Conservation (phyloP, 1,140 invertebrate genomes). For the Musca vetustissima region DNA sequence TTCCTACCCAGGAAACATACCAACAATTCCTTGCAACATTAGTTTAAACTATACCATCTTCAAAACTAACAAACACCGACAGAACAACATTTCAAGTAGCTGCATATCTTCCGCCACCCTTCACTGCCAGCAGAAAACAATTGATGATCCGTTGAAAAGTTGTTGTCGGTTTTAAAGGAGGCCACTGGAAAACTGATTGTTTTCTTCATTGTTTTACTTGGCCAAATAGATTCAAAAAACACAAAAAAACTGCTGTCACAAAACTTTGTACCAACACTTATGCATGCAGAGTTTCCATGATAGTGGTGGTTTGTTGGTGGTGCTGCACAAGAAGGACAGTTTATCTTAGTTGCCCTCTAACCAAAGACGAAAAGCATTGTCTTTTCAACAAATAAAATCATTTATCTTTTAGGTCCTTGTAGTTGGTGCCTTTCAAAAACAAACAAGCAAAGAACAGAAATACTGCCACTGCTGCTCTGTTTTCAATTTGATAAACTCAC, state of each 20-base stretch:
- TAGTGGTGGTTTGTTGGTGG: too few relatives aligned
- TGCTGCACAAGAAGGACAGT: background rate
- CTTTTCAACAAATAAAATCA: constrained; percentile 21
- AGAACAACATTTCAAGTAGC: too few relatives aligned
- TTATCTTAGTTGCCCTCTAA: constrained; percentile 5
- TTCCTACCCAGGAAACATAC: too few relatives aligned
- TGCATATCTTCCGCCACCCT: too few relatives aligned
- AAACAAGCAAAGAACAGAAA: too few relatives aligned
- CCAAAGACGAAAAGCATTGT: constrained; percentile 15
- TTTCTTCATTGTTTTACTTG: background rate
- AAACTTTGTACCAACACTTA: constrained; percentile 11
- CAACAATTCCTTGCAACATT: too few relatives aligned
- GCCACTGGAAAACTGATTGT: constrained; percentile 10
- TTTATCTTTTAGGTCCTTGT: constrained; percentile 11
- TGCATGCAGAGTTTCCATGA: background rate
- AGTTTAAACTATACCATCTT: too few relatives aligned
- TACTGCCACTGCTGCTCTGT: too few relatives aligned
- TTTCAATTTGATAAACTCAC: too few relatives aligned
- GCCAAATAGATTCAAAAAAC: constrained; percentile 6
- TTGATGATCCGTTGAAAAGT: constrained; percentile 12
- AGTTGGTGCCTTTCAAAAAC: too few relatives aligned
- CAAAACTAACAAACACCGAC: too few relatives aligned
- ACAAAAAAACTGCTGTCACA: background rate
- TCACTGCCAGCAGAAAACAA: background rate
- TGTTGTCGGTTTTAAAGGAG: constrained; percentile 3